Percentiles rank a stretch among this genome's conserved stretches.
phyloP scores from a whole-genome alignment of 2,888 invertebrate species.

The Alviniconcha strummeri region DNA sequence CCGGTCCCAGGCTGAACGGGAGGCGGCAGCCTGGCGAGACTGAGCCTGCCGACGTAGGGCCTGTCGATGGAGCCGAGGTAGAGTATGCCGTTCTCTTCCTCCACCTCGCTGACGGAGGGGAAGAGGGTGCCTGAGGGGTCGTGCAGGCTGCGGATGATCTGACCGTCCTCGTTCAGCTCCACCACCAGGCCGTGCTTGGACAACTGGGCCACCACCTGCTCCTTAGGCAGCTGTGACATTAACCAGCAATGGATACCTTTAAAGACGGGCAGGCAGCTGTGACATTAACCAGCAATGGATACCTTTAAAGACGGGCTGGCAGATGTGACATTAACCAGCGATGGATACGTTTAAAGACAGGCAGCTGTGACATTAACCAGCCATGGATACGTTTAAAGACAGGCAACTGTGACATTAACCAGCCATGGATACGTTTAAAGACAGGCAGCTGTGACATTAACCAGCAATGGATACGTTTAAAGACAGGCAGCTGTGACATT shows the following conservation, averaged over 20 bases:
- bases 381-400: no score
- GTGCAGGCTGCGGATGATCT: constrained; percentile 37
- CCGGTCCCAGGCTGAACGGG: no score
- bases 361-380: neutral
- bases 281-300: neutral
- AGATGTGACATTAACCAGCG: neutral
- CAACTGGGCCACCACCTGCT: constrained; percentile 7
- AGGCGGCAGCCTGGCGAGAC: neutral
- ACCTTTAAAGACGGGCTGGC: no score
- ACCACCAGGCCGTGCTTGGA: constrained; percentile 37
- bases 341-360: neutral
- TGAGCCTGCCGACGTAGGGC: constrained; percentile 15
- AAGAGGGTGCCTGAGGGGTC: constrained; percentile 31
- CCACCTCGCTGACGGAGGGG: constrained; percentile 26
- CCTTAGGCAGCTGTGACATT: neutral
- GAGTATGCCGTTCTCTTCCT: constrained; percentile 25
- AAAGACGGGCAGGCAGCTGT: neutral
- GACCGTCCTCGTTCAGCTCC: constrained; percentile 33
- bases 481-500: neutral
- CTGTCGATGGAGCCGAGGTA: constrained; percentile 26
- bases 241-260: no score
- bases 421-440: neutral
- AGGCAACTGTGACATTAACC: neutral
- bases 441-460: constrained; percentile 2
- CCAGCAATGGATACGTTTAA: no score